A percentile compares a stretch with the other conserved stretches of the same genome.
Evolutionary conservation across 2,888 invertebrate species (phyloP).

Genomic region (Brachyptera putata): DNA sequence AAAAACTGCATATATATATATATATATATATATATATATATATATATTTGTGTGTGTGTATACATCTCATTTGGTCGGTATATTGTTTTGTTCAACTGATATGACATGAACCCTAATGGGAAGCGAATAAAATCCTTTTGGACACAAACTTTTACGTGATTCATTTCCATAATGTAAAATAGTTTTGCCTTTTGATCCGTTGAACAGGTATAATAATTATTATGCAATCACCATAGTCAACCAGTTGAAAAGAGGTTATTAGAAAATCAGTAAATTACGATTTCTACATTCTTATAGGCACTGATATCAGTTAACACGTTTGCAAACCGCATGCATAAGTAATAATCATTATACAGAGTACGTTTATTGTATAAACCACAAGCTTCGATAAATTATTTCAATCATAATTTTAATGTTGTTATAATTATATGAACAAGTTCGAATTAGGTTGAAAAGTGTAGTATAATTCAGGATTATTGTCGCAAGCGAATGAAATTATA

Average conservation of each 20-base stretch:
- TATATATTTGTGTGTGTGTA: no score
- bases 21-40: no score
- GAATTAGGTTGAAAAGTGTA: no score
- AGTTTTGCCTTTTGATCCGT: not conserved
- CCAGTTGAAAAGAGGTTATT: not conserved
- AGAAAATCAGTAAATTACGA: not conserved
- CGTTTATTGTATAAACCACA: no score
- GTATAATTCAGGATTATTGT: no score
- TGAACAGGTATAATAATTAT: not conserved
- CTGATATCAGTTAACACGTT: no score
- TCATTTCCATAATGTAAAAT: conserved; percentile 19
- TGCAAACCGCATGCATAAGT: no score
- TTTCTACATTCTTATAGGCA: not conserved
- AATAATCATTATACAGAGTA: no score
- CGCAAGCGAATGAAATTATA: no score
- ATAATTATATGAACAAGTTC: no score
- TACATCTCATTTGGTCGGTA: not conserved
- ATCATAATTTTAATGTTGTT: no score
- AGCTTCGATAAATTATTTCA: no score
- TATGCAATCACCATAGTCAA: not conserved
- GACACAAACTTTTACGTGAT: not conserved
- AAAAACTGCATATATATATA: not conserved
- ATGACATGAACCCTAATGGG: not conserved
- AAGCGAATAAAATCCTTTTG: not conserved
- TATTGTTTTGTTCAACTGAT: not conserved